A percentile compares a stretch with the other conserved stretches of the same genome.
Conservation (phyloP, 2,797 vertebrate species). For the Falco naumanni region DNA sequence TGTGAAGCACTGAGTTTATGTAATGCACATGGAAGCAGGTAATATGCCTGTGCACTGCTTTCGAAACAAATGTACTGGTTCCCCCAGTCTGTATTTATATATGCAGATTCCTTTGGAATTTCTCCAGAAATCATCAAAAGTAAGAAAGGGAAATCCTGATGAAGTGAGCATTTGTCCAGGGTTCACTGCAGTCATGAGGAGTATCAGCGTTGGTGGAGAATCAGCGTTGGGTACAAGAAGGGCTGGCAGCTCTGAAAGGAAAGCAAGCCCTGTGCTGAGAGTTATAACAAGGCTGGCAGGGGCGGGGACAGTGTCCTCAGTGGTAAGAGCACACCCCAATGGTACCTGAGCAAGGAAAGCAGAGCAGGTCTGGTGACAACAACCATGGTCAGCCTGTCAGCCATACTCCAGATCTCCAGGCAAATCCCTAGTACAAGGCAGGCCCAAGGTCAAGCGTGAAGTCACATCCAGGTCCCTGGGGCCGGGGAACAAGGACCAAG, state of each 20-base stretch:
- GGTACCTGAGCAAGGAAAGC: background rate
- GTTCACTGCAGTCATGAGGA: background rate
- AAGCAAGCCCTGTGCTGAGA: background rate
- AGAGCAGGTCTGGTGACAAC: background rate
- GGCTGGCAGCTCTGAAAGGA: background rate
- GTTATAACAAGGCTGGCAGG: background rate
- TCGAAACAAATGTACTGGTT: background rate
- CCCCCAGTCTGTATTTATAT: background rate
- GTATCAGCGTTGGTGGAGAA: background rate
- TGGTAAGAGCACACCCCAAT: background rate
- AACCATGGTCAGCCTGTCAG: background rate
- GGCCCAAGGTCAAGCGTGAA: background rate
- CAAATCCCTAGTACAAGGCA: background rate
- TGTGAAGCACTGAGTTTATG: background rate
- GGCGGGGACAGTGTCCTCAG: background rate
- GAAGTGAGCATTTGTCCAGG: background rate
- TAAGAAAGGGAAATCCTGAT: background rate
- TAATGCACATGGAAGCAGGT: background rate
- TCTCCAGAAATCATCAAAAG: background rate
- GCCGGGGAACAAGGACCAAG: background rate
- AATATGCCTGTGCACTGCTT: background rate
- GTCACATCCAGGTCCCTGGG: background rate
- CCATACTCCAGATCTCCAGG: background rate
- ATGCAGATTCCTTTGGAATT: background rate
- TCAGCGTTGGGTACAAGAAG: background rate